Evolutionary conservation across 2,797 vertebrate genomes (phyloP).

Genomic region (Sebastes flavidus): DNA sequence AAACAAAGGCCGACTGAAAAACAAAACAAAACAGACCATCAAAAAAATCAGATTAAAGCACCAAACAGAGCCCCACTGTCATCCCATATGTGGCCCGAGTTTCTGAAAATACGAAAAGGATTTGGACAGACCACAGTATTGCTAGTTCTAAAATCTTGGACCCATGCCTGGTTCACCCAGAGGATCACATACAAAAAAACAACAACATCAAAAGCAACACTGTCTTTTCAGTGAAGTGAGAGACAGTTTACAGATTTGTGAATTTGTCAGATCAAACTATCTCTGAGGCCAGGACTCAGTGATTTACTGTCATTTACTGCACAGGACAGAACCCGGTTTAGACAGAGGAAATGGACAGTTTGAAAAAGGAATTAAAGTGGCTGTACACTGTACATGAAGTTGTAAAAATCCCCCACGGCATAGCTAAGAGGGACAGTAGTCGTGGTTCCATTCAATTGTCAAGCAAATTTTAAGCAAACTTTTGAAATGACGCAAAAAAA

Average conservation of each 20-base stretch:
- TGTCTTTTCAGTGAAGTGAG: neutral
- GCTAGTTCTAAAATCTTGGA: neutral
- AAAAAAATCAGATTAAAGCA: neutral
- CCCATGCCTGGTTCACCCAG: neutral
- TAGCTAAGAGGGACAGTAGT: neutral
- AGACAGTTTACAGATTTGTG: neutral
- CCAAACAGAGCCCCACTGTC: conserved; percentile 11
- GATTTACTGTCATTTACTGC: neutral
- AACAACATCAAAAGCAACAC: neutral
- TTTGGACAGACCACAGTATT: neutral
- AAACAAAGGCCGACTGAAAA: conserved; percentile 1
- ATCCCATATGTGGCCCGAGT: neutral
- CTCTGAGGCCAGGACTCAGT: neutral
- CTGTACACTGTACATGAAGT: neutral
- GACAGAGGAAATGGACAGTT: neutral
- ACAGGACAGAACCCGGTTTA: neutral
- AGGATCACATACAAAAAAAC: neutral
- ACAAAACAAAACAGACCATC: neutral
- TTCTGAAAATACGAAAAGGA: neutral
- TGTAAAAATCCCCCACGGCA: neutral
- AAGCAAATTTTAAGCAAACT: too few species aligned
- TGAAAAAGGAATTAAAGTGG: neutral
- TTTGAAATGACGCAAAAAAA: too few species aligned
- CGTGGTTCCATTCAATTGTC: too few species aligned
- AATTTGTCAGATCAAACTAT: neutral